Evolutionary conservation across 2,113 vertebrate species (phyloP).

Genomic region (Fregata magnificens): DNA sequence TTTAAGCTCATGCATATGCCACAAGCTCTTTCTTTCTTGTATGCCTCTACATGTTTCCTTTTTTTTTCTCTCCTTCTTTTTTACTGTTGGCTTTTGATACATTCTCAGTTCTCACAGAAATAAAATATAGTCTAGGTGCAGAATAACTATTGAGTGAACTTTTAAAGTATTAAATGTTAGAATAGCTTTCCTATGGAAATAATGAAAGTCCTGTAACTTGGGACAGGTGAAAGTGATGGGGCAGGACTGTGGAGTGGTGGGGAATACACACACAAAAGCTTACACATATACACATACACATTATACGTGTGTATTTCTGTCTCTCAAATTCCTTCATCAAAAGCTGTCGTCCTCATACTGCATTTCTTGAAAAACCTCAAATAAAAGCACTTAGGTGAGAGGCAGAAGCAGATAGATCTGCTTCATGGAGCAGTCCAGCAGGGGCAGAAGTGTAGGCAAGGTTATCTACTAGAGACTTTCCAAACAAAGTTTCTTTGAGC

Average conservation of each 20-base stretch:
- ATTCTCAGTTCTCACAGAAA: not conserved
- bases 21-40: not conserved
- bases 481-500: not conserved
- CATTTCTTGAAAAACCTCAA: not conserved
- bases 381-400: not conserved
- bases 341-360: not conserved
- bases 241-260: not conserved
- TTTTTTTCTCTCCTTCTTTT: not conserved
- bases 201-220: not conserved
- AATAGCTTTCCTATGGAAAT: not conserved
- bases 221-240: not conserved
- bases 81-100: not conserved
- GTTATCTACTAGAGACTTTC: not conserved
- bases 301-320: not conserved
- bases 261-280: not conserved
- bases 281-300: not conserved
- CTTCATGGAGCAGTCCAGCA: not conserved
- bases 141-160: not conserved
- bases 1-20: slow-evolving; percentile 38
- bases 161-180: not conserved
- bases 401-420: not conserved
- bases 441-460: not conserved
- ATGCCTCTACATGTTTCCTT: not conserved
- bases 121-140: not conserved
- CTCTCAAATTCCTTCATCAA: not conserved